Evolutionary conservation across 1,140 invertebrate species (phyloP).

Genomic region (Vanessa atalanta): DNA sequence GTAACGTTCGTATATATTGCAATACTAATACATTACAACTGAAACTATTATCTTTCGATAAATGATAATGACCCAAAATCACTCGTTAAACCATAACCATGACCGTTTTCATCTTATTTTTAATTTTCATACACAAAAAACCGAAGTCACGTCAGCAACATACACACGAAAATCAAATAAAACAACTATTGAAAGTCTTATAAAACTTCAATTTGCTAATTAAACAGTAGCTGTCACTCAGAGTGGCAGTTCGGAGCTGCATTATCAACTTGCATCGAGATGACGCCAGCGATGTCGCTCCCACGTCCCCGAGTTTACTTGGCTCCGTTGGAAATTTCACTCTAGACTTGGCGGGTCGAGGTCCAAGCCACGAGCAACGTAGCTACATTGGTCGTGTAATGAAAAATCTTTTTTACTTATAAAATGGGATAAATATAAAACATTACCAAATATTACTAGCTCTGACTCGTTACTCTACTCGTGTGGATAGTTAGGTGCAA

Average conservation of each 20-base stretch:
- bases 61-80: too few species aligned
- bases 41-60: too few species aligned
- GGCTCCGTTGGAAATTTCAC: slow-evolving; percentile 72
- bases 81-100: too few species aligned
- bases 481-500: too few species aligned
- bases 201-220: slow-evolving; percentile 34
- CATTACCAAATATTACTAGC: too few species aligned
- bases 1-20: too few species aligned
- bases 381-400: not conserved
- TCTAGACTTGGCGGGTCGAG: slow-evolving; percentile 59
- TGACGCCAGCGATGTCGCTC: slow-evolving; percentile 71
- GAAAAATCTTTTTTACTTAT: not conserved
- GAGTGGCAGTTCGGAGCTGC: slow-evolving; percentile 46
- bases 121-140: too few species aligned
- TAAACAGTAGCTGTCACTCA: slow-evolving; percentile 37
- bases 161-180: not conserved
- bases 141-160: too few species aligned
- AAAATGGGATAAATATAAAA: too few species aligned
- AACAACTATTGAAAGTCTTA: not conserved
- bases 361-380: slow-evolving; percentile 24
- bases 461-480: too few species aligned
- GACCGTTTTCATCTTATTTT: too few species aligned
- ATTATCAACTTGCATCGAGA: slow-evolving; percentile 73
- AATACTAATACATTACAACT: too few species aligned
- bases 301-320: slow-evolving; percentile 76